These are phyloP conservation scores for Siniperca scherzeri DNA, from an alignment of 2,797 vertebrate species.

Conservation along the genomic window DNA sequence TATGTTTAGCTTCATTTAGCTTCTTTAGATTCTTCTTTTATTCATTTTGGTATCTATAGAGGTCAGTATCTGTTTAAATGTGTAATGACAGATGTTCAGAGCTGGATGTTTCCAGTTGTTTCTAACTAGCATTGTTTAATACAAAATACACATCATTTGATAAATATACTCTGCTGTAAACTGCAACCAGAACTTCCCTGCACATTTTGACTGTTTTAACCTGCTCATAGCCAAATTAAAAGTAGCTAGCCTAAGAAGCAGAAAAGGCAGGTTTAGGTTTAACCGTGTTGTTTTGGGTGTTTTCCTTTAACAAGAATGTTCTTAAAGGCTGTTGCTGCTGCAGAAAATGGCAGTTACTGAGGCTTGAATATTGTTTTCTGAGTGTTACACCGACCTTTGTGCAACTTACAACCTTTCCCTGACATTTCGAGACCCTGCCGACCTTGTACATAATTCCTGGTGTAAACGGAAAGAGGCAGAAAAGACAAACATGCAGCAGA, in stretches of 20 bases:
- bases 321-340: neutral
- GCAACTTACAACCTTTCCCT: constrained; percentile 16
- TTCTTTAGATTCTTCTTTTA: neutral
- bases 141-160: too few relatives aligned
- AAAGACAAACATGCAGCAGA: constrained; percentile 18
- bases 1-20: neutral
- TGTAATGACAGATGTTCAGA: too few relatives aligned
- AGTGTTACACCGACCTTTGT: constrained; percentile 37
- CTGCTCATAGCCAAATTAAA: neutral
- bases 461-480: constrained; percentile 31
- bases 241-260: neutral
- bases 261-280: neutral
- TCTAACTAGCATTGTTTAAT: neutral
- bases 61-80: neutral
- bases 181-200: neutral
- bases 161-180: neutral
- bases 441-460: constrained; percentile 32
- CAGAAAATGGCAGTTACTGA: constrained; percentile 12
- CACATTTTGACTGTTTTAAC: neutral
- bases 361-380: constrained; percentile 4
- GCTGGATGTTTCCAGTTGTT: too few relatives aligned
- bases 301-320: neutral
- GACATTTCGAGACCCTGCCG: constrained; percentile 43
- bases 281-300: neutral
- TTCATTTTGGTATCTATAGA: neutral